Evolutionary conservation across 2,888 invertebrate genomes (phyloP), one percentile per base, ranked within the genome.

Genomic region (Kuschelorhynchus macadamiae): DNA sequence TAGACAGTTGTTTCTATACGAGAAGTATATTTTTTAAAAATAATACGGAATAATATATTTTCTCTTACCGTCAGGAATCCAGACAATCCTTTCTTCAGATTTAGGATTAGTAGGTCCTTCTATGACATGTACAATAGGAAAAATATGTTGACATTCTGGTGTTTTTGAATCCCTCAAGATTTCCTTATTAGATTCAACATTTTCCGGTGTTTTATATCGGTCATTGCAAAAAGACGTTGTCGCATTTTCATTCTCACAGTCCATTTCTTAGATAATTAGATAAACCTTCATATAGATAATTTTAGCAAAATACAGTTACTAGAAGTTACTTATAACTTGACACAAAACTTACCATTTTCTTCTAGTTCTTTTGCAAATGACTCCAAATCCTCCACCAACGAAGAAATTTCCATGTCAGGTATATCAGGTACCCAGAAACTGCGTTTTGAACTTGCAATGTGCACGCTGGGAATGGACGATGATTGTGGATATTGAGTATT

Each of bases 71-170:
- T n/a, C n/a, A 30, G 52, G 16, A 20, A 20, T 2, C 2, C 17
- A 25, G 8, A 14, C 11, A 1, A 20, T 17, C 9, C 30, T 32
- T 49, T 44, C 57, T 25, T 62, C 60, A 33, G 36, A 39, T 33
- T 56, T 72, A n/a, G 65, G 64, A 63, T 76, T 50, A 42, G 74
- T 71, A 17, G 71, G 71, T 3, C 76, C 75, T 50, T 72, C 69
- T 2, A 69, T 46, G 33, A 77, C 36, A 11, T 20, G 59, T 33
- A 74, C 72, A 25, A 39, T 39, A 9, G 75, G 75, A 41, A 71
- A 74, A 16, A 74, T 21, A 50, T 74, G 66, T 41, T 25, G 3
- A 5, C 4, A 8, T 3, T 14, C 16, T 20, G 14, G 8, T 9
- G 33, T 33, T 17, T 17, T 17, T 9, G n/a, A 1, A n/a, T 12